Conservation (phyloP, 2,113 vertebrate species). For the Dryoscopus gambensis region DNA sequence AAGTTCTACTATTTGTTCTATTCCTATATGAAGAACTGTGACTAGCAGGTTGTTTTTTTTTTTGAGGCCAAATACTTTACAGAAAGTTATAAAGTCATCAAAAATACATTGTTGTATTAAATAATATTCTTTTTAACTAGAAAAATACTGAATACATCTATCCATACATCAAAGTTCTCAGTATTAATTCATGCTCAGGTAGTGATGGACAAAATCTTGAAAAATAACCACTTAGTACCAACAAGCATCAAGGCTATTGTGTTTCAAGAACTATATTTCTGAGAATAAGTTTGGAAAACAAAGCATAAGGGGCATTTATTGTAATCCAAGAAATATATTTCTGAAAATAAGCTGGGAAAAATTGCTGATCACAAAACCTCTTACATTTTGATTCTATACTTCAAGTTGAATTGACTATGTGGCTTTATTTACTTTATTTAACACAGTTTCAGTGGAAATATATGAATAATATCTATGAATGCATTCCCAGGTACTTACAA, state of each 20-base stretch:
- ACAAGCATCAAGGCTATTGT: neutral
- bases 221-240: neutral
- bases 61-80: neutral
- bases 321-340: neutral
- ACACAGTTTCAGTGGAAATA: neutral
- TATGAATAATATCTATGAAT: neutral
- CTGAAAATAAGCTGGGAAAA: neutral
- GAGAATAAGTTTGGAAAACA: neutral
- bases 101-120: neutral
- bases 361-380: neutral
- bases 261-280: neutral
- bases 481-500: neutral
- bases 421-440: neutral
- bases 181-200: neutral
- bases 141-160: neutral
- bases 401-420: accelerated
- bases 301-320: neutral
- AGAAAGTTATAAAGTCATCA: neutral
- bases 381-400: neutral
- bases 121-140: neutral
- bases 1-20: neutral
- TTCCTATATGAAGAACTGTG: neutral
- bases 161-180: neutral
- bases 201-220: neutral
- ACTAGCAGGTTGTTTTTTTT: too few relatives aligned